phyloP scores from a whole-genome alignment of 1,140 invertebrate genomes.

The Notospermus geniculatus region DNA sequence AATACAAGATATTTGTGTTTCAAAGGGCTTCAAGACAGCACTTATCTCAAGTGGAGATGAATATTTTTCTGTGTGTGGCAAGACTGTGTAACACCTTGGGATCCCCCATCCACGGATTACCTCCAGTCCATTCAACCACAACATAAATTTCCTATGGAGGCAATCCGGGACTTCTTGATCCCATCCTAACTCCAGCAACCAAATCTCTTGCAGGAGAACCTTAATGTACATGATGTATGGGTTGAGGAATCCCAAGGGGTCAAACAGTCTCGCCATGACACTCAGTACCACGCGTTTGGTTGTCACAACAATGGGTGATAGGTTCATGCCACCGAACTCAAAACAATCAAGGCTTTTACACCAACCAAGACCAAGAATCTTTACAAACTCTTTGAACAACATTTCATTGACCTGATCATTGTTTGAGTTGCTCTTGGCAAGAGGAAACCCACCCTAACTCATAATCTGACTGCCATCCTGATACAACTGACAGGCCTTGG shows the following conservation, averaged over 20 bases:
- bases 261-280: not conserved
- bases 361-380: not conserved
- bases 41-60: too few species aligned
- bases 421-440: constrained; percentile 4
- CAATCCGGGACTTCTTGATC: not conserved
- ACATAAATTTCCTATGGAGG: not conserved
- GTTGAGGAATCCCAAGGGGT: too few species aligned
- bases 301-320: not conserved
- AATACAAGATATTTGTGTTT: too few species aligned
- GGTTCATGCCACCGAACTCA: not conserved
- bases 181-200: not conserved
- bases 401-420: not conserved
- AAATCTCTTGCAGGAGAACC: not conserved
- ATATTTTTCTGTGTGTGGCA: too few species aligned
- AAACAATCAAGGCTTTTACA: not conserved
- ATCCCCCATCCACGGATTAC: not conserved
- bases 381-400: not conserved
- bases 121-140: not conserved
- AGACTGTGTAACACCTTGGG: not conserved
- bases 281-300: constrained; percentile 1
- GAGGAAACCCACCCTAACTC: not conserved
- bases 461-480: constrained; percentile 5
- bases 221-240: not conserved
- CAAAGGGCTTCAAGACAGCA: too few species aligned
- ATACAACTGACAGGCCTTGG: constrained; percentile 37